Conservation (phyloP, 1,140 invertebrate genomes). For the Forficula auricularia region DNA sequence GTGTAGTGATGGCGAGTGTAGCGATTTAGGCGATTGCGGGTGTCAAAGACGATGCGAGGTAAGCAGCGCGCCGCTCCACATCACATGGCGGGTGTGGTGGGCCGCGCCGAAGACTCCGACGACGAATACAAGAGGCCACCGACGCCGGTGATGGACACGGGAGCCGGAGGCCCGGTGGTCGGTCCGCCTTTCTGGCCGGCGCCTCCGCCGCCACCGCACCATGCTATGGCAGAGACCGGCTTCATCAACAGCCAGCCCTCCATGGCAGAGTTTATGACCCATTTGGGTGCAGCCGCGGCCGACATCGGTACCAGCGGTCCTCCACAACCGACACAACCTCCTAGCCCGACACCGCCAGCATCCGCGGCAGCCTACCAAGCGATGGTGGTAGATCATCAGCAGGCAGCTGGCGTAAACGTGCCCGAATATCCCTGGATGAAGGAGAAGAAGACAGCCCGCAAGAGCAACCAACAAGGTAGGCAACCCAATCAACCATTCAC, state of each 20-base stretch:
- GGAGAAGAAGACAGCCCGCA: conserved; percentile 86
- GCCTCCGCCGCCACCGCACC: conserved; percentile 3
- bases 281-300: conserved; percentile 45
- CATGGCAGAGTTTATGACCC: conserved; percentile 81
- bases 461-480: conserved; percentile 77
- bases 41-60: conserved; percentile 23
- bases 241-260: conserved; percentile 84
- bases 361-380: conserved; percentile 14
- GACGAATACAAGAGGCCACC: conserved; percentile 24
- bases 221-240: conserved; percentile 48
- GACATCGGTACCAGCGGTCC: conserved; percentile 30
- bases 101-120: conserved; percentile 21
- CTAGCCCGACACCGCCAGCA: conserved; percentile 17
- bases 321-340: conserved; percentile 28
- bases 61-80: conserved; percentile 19
- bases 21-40: conserved; percentile 24
- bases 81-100: neutral
- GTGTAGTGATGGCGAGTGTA: conserved; percentile 16
- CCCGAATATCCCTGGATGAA: conserved; percentile 96
- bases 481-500: conserved; percentile 11
- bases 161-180: conserved; percentile 19
- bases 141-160: conserved; percentile 30
- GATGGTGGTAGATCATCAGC: conserved; percentile 22
- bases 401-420: conserved; percentile 49
- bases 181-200: no score